Evolutionary conservation across 2,113 vertebrate species (phyloP).

Genomic region (Serilophus lunatus): DNA sequence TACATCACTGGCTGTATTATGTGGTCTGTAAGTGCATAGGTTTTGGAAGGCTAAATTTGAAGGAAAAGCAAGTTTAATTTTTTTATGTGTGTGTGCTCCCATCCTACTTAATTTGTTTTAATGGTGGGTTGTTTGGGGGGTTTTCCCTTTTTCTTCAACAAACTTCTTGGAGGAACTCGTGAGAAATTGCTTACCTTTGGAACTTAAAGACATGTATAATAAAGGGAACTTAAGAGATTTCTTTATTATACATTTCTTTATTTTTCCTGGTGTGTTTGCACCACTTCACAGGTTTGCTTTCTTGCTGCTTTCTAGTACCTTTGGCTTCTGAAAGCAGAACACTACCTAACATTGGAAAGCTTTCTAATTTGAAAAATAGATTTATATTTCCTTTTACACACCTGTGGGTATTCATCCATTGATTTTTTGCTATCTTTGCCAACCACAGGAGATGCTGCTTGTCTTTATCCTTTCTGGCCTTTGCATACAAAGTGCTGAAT

Average conservation of each 20-base stretch:
- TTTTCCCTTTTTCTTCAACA: neutral
- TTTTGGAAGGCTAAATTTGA: neutral
- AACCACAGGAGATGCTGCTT: neutral
- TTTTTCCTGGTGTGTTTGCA: neutral
- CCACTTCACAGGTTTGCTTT: neutral
- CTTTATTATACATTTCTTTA: too few species aligned
- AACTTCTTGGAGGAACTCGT: neutral
- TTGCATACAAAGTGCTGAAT: neutral
- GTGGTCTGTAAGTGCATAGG: neutral
- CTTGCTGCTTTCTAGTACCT: neutral
- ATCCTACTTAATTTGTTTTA: neutral
- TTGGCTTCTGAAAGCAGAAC: neutral
- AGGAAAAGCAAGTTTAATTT: neutral
- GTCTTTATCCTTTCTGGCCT: neutral
- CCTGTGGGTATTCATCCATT: neutral
- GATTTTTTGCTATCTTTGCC: neutral
- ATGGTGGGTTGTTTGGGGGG: neutral
- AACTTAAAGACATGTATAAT: neutral
- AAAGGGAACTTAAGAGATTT: too few species aligned
- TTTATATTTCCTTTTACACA: neutral
- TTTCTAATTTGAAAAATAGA: neutral
- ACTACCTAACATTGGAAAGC: neutral
- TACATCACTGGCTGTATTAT: neutral
- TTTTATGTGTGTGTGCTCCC: fast-evolving
- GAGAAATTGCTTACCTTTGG: neutral